Evolutionary conservation across 2,113 vertebrate species (phyloP).

Genomic region (Delphinapterus leucas): DNA sequence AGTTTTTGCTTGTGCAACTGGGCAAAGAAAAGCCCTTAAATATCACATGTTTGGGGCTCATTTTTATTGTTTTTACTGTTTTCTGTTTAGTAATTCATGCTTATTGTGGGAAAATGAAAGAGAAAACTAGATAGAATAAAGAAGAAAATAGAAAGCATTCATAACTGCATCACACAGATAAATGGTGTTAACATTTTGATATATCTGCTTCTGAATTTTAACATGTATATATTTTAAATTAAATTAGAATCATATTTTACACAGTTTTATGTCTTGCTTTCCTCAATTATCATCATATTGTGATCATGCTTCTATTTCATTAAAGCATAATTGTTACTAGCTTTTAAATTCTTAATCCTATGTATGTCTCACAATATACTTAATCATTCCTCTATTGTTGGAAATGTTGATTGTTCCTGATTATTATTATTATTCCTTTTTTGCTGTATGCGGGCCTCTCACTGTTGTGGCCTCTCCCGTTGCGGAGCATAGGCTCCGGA

Average conservation of each 20-base stretch:
- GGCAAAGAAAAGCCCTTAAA: constrained; percentile 25
- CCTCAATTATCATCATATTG: neutral
- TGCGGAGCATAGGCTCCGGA: no score
- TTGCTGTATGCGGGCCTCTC: no score
- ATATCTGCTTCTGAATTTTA: constrained; percentile 33
- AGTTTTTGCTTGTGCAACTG: constrained; percentile 31
- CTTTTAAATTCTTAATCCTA: constrained; percentile 30
- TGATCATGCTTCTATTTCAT: constrained; percentile 16
- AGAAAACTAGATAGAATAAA: constrained; percentile 11
- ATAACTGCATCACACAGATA: neutral
- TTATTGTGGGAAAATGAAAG: constrained; percentile 3
- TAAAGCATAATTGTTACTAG: constrained; percentile 22
- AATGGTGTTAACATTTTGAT: constrained; percentile 39
- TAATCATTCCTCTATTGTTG: neutral
- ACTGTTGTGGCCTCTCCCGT: no score
- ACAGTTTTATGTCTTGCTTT: neutral
- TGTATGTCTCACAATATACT: constrained; percentile 9
- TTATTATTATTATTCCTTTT: neutral
- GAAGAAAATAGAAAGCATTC: constrained; percentile 37
- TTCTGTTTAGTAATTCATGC: constrained; percentile 24
- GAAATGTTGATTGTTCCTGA: neutral
- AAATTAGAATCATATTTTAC: constrained; percentile 54
- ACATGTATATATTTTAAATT: neutral
- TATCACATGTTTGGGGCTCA: neutral
- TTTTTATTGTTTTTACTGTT: constrained; percentile 31